Percentiles rank a stretch among this genome's conserved stretches.
These are phyloP conservation scores for Conomelus anceps DNA, from an alignment of 2,888 invertebrate species.

Conservation along the genomic window DNA sequence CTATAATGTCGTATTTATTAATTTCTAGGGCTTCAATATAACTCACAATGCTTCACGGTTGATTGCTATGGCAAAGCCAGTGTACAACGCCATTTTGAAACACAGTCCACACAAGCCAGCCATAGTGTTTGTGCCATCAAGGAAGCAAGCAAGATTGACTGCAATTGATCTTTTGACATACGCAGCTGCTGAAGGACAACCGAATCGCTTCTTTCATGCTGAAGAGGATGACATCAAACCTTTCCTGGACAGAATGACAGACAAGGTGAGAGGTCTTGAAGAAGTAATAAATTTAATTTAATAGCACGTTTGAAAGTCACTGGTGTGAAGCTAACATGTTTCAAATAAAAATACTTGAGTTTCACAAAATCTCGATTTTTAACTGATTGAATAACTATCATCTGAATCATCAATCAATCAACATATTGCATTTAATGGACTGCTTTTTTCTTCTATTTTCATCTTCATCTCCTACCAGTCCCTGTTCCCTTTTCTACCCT, in stretches of 20 bases:
- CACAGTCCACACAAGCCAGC: conserved; percentile 79
- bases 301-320: too few species aligned
- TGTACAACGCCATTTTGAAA: conserved; percentile 84
- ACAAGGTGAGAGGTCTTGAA: conserved; percentile 58
- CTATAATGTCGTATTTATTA: too few species aligned
- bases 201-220: conserved; percentile 84
- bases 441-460: too few species aligned
- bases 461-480: too few species aligned
- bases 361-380: too few species aligned
- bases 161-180: conserved; percentile 93
- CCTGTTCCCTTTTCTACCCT: too few species aligned
- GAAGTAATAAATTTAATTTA: too few species aligned
- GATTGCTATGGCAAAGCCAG: conserved; percentile 96
- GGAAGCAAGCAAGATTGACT: conserved; percentile 85
- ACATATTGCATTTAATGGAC: too few species aligned
- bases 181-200: conserved; percentile 81
- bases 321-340: too few species aligned
- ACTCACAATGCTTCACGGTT: conserved; percentile 95
- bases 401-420: too few species aligned
- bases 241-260: conserved; percentile 78
- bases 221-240: conserved; percentile 79
- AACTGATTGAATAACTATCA: too few species aligned
- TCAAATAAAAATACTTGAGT: too few species aligned
- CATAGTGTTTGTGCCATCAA: conserved; percentile 83
- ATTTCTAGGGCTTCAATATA: conserved; percentile 80